phyloP scores from a whole-genome alignment of 1,140 invertebrate genomes.

The Anadara kagoshimensis region DNA sequence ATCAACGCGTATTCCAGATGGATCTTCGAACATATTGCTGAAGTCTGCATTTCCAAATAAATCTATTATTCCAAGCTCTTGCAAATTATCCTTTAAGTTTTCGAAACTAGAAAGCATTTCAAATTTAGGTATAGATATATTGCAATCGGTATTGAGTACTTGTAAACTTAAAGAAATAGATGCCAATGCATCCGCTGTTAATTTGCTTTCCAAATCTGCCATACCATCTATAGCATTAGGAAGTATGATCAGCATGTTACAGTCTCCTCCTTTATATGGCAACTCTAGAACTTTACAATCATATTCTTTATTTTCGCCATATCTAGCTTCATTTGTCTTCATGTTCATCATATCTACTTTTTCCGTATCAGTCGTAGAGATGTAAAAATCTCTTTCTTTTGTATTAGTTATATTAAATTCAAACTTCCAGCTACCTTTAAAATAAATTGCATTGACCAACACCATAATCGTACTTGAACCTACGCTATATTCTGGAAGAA shows the following conservation, averaged over 20 bases:
- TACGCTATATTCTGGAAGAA: no score
- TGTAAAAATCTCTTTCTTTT: no score
- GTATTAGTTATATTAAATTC: no score
- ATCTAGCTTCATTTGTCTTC: constrained; percentile 25
- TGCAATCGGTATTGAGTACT: constrained; percentile 31
- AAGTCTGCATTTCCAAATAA: constrained; percentile 78
- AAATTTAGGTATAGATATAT: constrained; percentile 79
- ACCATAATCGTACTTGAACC: no score
- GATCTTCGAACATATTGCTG: constrained; percentile 69
- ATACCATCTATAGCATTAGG: constrained; percentile 75
- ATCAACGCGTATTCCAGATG: constrained; percentile 39
- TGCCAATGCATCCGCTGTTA: constrained; percentile 75
- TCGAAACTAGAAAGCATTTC: constrained; percentile 78
- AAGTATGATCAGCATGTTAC: constrained; percentile 83
- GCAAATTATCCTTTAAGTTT: constrained; percentile 71
- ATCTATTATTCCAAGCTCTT: constrained; percentile 76
- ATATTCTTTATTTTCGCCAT: constrained; percentile 77
- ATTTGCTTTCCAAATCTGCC: constrained; percentile 73
- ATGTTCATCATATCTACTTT: constrained; percentile 41
- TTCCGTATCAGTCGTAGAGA: no score
- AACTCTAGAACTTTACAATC: no score
- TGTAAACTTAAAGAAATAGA: constrained; percentile 27
- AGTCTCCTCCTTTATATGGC: constrained; percentile 80
- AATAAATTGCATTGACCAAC: no score
- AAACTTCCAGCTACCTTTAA: no score